A percentile compares a stretch with the other conserved stretches of the same genome.
These are phyloP conservation scores for Emmelina monodactyla DNA, from an alignment of 2,888 invertebrate species.

Conservation along the genomic window DNA sequence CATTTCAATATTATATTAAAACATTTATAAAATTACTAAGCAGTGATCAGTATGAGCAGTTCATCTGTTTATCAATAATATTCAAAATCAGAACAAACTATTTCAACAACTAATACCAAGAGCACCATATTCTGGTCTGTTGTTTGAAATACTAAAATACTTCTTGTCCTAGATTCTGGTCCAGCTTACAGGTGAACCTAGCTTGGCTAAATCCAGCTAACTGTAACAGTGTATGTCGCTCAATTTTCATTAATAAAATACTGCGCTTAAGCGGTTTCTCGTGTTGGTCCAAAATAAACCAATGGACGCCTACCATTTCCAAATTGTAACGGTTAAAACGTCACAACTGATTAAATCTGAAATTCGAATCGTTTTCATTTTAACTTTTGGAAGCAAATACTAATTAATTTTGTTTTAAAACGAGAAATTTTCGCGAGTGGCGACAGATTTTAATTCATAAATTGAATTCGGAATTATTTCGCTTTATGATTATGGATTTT, in stretches of 20 bases:
- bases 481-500: no score
- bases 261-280: constrained; percentile 59
- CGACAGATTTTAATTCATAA: no score
- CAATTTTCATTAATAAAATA: constrained; percentile 63
- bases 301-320: constrained; percentile 17
- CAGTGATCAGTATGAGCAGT: no score
- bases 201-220: constrained; percentile 41
- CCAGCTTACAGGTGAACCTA: constrained; percentile 24
- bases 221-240: constrained; percentile 49
- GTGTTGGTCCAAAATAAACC: constrained; percentile 49
- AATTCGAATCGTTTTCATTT: no score
- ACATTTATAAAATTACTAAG: no score
- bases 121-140: not conserved
- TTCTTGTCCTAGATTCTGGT: constrained; percentile 49
- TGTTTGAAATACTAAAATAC: constrained; percentile 23
- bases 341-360: constrained; percentile 12
- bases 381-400: no score
- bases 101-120: not conserved
- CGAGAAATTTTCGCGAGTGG: no score
- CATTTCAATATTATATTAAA: no score
- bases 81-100: not conserved
- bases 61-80: not conserved
- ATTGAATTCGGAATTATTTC: no score
- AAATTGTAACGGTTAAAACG: constrained; percentile 20
- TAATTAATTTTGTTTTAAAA: no score